Evolutionary conservation across 2,888 invertebrate species (phyloP).

Genomic region (Noctua pronuba): DNA sequence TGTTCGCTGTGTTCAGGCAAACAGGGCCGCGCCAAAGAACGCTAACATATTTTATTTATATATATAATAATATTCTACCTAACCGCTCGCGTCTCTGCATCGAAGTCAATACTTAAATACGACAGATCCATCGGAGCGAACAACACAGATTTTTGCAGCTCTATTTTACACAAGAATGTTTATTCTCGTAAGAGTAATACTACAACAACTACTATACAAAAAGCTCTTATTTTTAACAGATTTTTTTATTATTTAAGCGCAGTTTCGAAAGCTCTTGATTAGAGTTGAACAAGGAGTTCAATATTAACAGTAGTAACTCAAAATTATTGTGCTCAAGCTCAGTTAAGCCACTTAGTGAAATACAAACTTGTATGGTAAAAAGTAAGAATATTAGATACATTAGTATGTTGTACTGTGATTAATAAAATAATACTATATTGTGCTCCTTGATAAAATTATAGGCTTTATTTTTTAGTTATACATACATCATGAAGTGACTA

Average conservation of each 20-base stretch:
- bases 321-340: slow-evolving; percentile 69
- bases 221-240: slow-evolving; percentile 87
- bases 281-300: slow-evolving; percentile 56
- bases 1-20: slow-evolving; percentile 27
- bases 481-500: slow-evolving; percentile 46
- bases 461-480: slow-evolving; percentile 46
- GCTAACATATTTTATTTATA: slow-evolving; percentile 66
- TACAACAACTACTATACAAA: slow-evolving; percentile 86
- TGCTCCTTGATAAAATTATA: slow-evolving; percentile 60
- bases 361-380: slow-evolving; percentile 49
- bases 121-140: slow-evolving; percentile 69
- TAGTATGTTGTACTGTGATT: slow-evolving; percentile 59
- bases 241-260: slow-evolving; percentile 77
- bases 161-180: slow-evolving; percentile 71
- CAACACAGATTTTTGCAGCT: slow-evolving; percentile 68
- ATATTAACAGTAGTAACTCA: slow-evolving; percentile 64
- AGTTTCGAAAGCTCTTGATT: slow-evolving; percentile 84
- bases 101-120: slow-evolving; percentile 68
- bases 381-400: slow-evolving; percentile 53
- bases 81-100: slow-evolving; percentile 66
- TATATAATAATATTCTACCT: slow-evolving; percentile 63
- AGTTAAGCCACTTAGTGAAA: slow-evolving; percentile 49
- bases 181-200: slow-evolving; percentile 71
- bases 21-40: slow-evolving; percentile 57
- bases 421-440: slow-evolving; percentile 64